phyloP scores from a whole-genome alignment of 2,797 vertebrate species.

The Neosilurus mollespiculum region DNA sequence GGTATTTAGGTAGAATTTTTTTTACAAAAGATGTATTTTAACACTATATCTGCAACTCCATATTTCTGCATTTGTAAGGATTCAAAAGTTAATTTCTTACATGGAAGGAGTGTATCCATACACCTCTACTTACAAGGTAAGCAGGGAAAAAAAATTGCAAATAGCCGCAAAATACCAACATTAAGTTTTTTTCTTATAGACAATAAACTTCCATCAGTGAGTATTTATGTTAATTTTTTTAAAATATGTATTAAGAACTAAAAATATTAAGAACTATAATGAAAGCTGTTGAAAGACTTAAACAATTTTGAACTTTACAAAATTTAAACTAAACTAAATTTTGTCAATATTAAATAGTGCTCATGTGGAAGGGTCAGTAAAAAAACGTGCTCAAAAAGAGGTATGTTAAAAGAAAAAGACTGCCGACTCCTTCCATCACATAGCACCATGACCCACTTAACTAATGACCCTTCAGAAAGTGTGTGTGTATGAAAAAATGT shows the following conservation, averaged over 20 bases:
- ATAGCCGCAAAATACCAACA: too few relatives aligned
- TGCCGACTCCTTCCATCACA: not conserved
- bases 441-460: conserved; percentile 20
- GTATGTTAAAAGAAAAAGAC: not conserved
- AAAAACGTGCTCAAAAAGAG: not conserved
- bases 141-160: too few relatives aligned
- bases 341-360: not conserved
- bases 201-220: too few relatives aligned
- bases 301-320: not conserved
- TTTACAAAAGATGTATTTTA: too few relatives aligned
- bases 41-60: too few relatives aligned
- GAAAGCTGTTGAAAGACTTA: not conserved
- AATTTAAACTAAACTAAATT: not conserved
- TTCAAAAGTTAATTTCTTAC: too few relatives aligned
- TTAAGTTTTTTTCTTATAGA: too few relatives aligned
- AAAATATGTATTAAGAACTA: not conserved
- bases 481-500: not conserved
- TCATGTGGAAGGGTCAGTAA: not conserved
- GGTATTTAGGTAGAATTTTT: too few relatives aligned
- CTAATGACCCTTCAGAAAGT: conserved; percentile 11
- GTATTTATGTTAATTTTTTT: too few relatives aligned
- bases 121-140: too few relatives aligned
- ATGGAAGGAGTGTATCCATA: too few relatives aligned
- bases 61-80: too few relatives aligned
- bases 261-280: not conserved